Evolutionary conservation across 2,113 vertebrate species (phyloP), one percentile per base, ranked within the genome.

Genomic region (Taxidea taxus): DNA sequence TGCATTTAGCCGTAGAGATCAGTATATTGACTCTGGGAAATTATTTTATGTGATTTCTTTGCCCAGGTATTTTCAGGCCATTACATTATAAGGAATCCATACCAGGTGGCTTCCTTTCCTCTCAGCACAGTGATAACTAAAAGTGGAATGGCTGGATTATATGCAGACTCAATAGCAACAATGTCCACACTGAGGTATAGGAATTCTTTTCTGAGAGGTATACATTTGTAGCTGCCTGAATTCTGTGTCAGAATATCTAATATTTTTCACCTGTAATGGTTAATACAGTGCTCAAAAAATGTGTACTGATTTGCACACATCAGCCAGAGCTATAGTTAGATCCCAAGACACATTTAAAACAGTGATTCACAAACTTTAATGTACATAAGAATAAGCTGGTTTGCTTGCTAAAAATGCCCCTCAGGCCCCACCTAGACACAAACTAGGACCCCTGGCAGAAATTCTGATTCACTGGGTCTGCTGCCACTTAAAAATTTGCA

Each of bases 401-500:
- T 94, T 89, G 31, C 56, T 68, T 75, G n/a, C 72, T 62, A 47
- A 81, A 92, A 96, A 68, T 62, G 37, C 11, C 31, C 25, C 8
- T 58, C 7, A 42, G 77, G 49, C 58, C n/a, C n/a, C 49, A 86
- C 29, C 37, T 87, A 68, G 39, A 29, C n/a, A 87, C 47, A 62
- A 89, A 92, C 18, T 18, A 56, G 66, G 54, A 78, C 42, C 54
- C 13, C 7, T 6, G 37, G 49, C 47, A 90, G 90, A 95, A 91
- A 83, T 83, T 96, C 47, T 93, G 51, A 96, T 89, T 90, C 39
- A 77, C 23, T 77, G 60, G 23, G 16, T 87, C 78, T 96, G 49
- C 37, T 92, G n/a, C 42, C 72, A 83, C 62, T 74, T 78, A 49
- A 91, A 81, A 14, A 80, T 44, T 64, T 92, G n/a, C 87, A 88